These are phyloP conservation scores for Tor tambroides DNA, from an alignment of 2,113 vertebrate species.

Conservation along the genomic window DNA sequence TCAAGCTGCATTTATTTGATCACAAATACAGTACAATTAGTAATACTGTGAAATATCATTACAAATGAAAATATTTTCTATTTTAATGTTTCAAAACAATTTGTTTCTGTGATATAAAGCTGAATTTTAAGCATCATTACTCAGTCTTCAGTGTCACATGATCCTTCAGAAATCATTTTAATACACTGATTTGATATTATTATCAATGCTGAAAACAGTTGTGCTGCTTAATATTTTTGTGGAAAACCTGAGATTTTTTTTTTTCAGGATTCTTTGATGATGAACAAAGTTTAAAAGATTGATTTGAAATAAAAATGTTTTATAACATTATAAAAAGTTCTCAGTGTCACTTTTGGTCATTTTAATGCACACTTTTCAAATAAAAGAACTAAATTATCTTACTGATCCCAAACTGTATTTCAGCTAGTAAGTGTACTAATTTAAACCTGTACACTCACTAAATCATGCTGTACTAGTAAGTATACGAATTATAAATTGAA, in stretches of 20 bases:
- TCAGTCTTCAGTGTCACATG: background rate
- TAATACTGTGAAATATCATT: background rate
- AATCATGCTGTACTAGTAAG: background rate
- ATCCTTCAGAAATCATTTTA: background rate
- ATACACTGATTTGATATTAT: too few relatives aligned
- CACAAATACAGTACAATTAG: background rate
- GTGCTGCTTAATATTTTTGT: background rate
- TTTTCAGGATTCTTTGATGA: background rate
- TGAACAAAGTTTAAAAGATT: background rate
- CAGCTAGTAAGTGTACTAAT: background rate
- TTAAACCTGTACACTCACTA: background rate
- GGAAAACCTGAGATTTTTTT: background rate
- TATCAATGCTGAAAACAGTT: too few relatives aligned
- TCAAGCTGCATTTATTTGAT: background rate
- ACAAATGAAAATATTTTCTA: background rate
- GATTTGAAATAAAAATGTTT: background rate
- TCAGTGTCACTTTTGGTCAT: background rate
- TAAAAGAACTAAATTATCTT: background rate
- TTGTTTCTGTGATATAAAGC: background rate
- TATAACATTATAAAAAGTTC: background rate
- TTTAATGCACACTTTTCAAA: background rate
- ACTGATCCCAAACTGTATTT: background rate
- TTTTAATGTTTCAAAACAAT: background rate
- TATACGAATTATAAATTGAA: background rate
- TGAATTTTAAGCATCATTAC: background rate